Base-by-base conservation (phyloP, 2,113 vertebrate genomes). In the Oncorhynchus clarkii region DNA sequence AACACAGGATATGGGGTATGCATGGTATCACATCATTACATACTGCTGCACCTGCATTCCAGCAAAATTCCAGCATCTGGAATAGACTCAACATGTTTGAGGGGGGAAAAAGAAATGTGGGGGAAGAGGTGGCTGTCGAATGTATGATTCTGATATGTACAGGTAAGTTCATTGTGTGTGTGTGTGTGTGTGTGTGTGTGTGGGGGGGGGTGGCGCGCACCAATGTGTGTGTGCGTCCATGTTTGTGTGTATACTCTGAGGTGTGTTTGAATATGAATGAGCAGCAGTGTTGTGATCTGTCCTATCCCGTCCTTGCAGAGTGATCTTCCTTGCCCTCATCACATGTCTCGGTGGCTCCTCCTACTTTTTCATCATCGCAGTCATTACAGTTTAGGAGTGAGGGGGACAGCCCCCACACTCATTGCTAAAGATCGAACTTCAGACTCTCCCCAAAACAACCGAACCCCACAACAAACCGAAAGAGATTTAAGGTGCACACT, bases 11-110 rank as follows among this genome's bases (percentile, higher is more conserved):
- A 45, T 45, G 39, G 39, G 12, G 2, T 24, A 11, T 0, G 3
- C 39, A 45, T 45, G 26, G 24, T 27, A 45, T 45, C 9, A 2
- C 2, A 45, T 11, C 9, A 45, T 11, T 45, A 45, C 39, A 45
- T 45, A 67, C 54, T 14, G 20, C 65, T 67, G 9, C 12, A 6
- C 31, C 31, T 34, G 29, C 29, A 5, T 31, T 31, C 29, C 29
- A 29, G 29, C 4, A 0, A 97, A 96, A 0, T 84, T 97, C 74
- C 98, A 98, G 34, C 85, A 97, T 95, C 0, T 97, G 97, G 0
- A 93, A 96, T 98, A 0, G 97, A 99, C 81, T 93, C 11, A 72
- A 91, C 95, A 0, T 99, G 96, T 85, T 75, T 99, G 77, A 97
- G 95, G 97, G 97, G 95, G 94, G 0, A 76, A 88, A 16, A 95